A percentile compares a stretch with the other conserved stretches of the same genome.
phyloP scores from a whole-genome alignment of 2,113 vertebrate species.

The Pungitius pungitius region DNA sequence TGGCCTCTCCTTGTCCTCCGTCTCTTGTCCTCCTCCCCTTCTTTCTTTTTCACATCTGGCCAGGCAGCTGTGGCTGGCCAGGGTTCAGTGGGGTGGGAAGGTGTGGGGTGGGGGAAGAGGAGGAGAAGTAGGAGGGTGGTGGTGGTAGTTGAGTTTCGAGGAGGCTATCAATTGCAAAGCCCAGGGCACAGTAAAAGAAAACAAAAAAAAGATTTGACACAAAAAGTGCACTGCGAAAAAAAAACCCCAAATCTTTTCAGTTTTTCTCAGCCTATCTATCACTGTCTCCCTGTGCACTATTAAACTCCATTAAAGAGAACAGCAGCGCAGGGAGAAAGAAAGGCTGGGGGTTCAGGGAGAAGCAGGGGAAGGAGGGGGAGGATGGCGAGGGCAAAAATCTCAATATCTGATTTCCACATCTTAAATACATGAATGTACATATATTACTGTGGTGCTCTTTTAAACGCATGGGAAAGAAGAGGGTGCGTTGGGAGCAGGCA shows the following conservation, averaged over 20 bases:
- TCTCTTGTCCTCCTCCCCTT: constrained; percentile 66
- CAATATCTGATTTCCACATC: constrained; percentile 85
- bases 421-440: constrained; percentile 83
- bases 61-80: constrained; percentile 98
- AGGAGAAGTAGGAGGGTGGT: constrained; percentile 17
- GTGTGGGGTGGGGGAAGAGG: constrained; percentile 66
- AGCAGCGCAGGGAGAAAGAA: constrained; percentile 52
- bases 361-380: constrained; percentile 67
- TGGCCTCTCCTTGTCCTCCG: constrained; percentile 76
- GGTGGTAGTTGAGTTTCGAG: constrained; percentile 80
- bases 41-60: constrained; percentile 90
- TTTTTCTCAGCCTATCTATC: constrained; percentile 82
- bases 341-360: constrained; percentile 57
- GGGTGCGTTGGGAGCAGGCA: constrained; percentile 65
- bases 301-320: constrained; percentile 78
- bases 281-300: constrained; percentile 78
- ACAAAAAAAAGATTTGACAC: constrained; percentile 65
- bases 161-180: constrained; percentile 97
- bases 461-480: constrained; percentile 61
- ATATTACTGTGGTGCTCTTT: constrained; percentile 75
- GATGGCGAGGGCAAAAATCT: constrained; percentile 77
- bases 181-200: constrained; percentile 88
- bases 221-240: constrained; percentile 63
- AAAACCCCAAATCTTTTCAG: constrained; percentile 64
- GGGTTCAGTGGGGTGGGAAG: constrained; percentile 90